Percentiles rank a stretch among this genome's conserved stretches.
Conservation (phyloP, 1,140 invertebrate species). For the Drosophila lacertosa region DNA sequence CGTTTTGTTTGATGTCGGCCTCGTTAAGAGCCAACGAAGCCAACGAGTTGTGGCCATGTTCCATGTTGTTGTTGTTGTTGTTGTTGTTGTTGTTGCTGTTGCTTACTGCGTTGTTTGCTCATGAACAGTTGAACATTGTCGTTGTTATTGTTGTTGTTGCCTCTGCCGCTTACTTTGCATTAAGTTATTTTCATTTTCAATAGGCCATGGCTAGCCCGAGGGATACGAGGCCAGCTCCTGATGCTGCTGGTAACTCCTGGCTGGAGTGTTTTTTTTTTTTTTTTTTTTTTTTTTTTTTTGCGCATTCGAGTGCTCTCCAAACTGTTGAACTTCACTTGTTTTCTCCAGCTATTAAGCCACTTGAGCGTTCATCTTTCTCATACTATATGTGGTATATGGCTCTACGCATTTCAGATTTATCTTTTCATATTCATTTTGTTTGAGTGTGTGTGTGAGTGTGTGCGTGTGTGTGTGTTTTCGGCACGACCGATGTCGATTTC, state of each 20-base stretch:
- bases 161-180: conserved; percentile 76
- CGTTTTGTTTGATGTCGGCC: conserved; percentile 81
- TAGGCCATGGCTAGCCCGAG: conserved; percentile 67
- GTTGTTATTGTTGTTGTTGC: conserved; percentile 22
- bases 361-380: conserved; percentile 52
- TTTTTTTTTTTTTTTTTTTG: too few relatives aligned
- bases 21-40: conserved; percentile 82
- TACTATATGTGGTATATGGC: not conserved
- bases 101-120: conserved; percentile 62
- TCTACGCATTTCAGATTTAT: conserved; percentile 6
- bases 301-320: conserved; percentile 77
- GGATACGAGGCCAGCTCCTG: conserved; percentile 24
- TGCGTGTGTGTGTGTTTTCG: conserved; percentile 30
- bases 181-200: conserved; percentile 83
- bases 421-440: conserved; percentile 4
- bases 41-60: conserved; percentile 74
- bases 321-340: conserved; percentile 82
- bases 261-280: too few relatives aligned
- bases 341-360: conserved; percentile 82
- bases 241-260: conserved; percentile 16
- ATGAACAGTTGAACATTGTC: conserved; percentile 73
- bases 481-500: conserved; percentile 45
- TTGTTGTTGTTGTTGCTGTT: conserved; percentile 25
- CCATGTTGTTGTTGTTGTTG: conserved; percentile 44
- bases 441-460: conserved; percentile 8